phyloP scores from a whole-genome alignment of 2,113 vertebrate species.

The Orthonyx spaldingii region DNA sequence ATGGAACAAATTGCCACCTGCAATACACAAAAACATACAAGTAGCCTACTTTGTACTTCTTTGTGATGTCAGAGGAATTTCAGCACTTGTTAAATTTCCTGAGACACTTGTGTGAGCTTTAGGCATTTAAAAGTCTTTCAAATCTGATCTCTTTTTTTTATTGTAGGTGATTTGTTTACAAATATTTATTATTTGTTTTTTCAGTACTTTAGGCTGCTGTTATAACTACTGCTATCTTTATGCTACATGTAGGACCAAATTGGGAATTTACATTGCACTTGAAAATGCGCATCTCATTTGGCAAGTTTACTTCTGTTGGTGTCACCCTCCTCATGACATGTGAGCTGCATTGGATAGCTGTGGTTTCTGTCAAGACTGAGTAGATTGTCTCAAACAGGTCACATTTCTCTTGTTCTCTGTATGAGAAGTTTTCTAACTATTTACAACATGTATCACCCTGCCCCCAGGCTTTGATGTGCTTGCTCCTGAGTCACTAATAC shows the following conservation, averaged over 20 bases:
- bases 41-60: rapidly evolving
- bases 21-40: neutral
- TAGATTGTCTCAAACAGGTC: neutral
- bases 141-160: neutral
- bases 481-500: neutral
- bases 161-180: rapidly evolving
- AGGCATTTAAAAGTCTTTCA: neutral
- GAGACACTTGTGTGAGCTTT: neutral
- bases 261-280: neutral
- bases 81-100: neutral
- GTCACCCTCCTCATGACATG: neutral
- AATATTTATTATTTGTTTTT: too few relatives aligned
- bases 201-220: neutral
- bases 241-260: neutral
- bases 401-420: neutral
- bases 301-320: neutral
- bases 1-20: rapidly evolving
- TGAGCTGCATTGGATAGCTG: neutral
- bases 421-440: neutral
- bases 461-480: neutral
- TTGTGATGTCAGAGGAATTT: neutral
- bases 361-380: neutral
- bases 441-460: neutral
- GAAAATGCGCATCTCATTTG: neutral
- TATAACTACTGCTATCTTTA: neutral